Evolutionary conservation across 1,140 invertebrate genomes (phyloP).

Genomic region (Onthophagus taurus): DNA sequence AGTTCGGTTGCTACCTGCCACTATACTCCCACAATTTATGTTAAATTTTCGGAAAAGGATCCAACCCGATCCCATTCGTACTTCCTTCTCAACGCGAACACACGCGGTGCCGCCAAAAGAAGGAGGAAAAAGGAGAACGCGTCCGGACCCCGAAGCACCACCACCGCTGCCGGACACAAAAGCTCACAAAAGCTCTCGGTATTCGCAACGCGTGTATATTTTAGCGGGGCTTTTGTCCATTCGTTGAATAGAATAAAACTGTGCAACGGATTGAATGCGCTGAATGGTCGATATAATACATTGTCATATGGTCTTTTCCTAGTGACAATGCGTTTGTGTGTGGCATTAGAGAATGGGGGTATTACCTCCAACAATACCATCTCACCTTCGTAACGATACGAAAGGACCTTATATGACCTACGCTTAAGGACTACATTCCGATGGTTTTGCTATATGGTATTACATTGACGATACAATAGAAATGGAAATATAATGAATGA

Average conservation of each 20-base stretch:
- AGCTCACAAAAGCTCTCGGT: conserved; percentile 36
- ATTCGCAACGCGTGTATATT: conserved; percentile 38
- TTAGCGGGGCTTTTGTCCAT: conserved; percentile 33
- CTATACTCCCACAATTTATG: conserved; percentile 22
- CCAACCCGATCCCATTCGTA: conserved; percentile 27
- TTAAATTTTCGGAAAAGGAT: conserved; percentile 30
- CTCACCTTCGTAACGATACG: conserved; percentile 8
- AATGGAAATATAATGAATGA: too few species aligned
- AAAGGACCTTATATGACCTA: too few species aligned
- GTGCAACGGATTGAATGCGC: conserved; percentile 31
- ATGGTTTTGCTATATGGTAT: too few species aligned
- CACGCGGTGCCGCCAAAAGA: conserved; percentile 34
- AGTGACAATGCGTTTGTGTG: conserved; percentile 35
- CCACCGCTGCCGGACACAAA: conserved; percentile 32
- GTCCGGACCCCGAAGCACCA: too few species aligned
- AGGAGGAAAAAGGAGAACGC: too few species aligned
- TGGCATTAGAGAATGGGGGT: conserved; percentile 33
- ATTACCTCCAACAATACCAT: conserved; percentile 28
- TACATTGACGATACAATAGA: too few species aligned
- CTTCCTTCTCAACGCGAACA: conserved; percentile 33
- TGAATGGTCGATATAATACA: conserved; percentile 37
- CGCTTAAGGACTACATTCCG: too few species aligned
- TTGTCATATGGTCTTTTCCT: conserved; percentile 36
- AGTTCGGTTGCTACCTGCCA: conserved; percentile 15
- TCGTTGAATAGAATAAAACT: conserved; percentile 37